Evolutionary conservation across 1,140 invertebrate species (phyloP).

Genomic region (Drosophila mojavensis): DNA sequence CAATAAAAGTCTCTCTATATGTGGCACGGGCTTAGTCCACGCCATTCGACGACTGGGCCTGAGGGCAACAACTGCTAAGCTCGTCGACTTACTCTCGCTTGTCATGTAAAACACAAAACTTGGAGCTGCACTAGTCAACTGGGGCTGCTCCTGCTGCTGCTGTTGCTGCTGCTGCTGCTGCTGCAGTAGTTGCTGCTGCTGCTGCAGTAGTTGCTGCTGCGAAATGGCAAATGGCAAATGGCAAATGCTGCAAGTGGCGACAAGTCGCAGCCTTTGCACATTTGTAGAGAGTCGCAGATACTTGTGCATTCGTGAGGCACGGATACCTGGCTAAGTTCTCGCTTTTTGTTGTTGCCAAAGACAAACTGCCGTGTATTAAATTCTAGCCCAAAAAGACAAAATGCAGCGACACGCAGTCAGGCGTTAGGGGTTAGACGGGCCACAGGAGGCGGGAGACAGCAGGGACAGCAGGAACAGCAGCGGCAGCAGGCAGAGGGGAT

Average conservation of each 20-base stretch:
- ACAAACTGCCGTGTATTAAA: slow-evolving; percentile 80
- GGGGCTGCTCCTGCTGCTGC: slow-evolving; percentile 20
- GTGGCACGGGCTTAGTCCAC: slow-evolving; percentile 1
- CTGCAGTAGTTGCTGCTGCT: background rate
- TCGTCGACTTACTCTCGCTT: slow-evolving; percentile 56
- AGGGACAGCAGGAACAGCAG: too few species aligned
- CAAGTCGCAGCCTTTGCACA: slow-evolving; percentile 65
- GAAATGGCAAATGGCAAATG: slow-evolving; percentile 21
- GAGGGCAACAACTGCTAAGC: slow-evolving; percentile 18
- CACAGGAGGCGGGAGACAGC: too few species aligned
- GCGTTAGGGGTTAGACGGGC: background rate
- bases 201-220: background rate
- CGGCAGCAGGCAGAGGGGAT: background rate
- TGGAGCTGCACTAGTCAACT: slow-evolving; percentile 36
- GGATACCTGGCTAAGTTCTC: slow-evolving; percentile 26
- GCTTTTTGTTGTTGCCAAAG: slow-evolving; percentile 49
- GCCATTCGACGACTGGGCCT: slow-evolving; percentile 6
- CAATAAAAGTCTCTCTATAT: slow-evolving; percentile 1
- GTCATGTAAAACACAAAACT: slow-evolving; percentile 74
- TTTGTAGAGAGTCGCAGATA: slow-evolving; percentile 49
- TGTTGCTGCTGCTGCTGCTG: slow-evolving; percentile 13
- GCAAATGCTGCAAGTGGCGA: slow-evolving; percentile 61
- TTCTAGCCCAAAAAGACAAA: slow-evolving; percentile 77
- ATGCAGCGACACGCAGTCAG: slow-evolving; percentile 56
- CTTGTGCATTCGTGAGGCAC: slow-evolving; percentile 5